These are phyloP conservation scores for Drosophila parthenogenetica DNA, from an alignment of 2,888 invertebrate genomes.

Conservation along the genomic window DNA sequence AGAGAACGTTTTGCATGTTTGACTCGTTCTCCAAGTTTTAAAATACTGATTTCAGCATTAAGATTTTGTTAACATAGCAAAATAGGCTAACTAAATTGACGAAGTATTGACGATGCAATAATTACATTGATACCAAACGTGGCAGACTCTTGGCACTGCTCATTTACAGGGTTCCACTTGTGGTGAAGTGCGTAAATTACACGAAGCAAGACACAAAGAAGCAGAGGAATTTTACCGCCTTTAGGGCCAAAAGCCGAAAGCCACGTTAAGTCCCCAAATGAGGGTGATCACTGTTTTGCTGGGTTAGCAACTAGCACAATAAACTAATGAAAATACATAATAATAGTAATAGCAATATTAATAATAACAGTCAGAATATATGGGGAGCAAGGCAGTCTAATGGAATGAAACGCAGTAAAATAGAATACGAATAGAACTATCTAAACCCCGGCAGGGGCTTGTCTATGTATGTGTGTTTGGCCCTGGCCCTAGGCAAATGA, in stretches of 20 bases:
- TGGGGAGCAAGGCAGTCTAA: constrained; percentile 22
- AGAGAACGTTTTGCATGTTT: too few species aligned
- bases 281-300: neutral
- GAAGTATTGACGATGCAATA: too few species aligned
- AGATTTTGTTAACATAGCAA: too few species aligned
- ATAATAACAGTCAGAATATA: constrained; percentile 47
- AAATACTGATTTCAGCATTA: too few species aligned
- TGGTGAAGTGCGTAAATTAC: constrained; percentile 57
- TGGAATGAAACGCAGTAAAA: constrained; percentile 22
- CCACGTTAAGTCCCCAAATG: constrained; percentile 16
- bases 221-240: constrained; percentile 4
- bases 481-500: constrained; percentile 57
- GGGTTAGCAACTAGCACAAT: constrained; percentile 61
- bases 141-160: too few species aligned
- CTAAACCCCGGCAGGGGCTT: constrained; percentile 14
- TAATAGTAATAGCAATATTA: constrained; percentile 61
- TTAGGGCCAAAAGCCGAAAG: neutral
- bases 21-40: too few species aligned
- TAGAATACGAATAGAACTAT: constrained; percentile 18
- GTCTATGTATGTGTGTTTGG: constrained; percentile 12
- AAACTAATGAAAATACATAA: constrained; percentile 53
- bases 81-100: too few species aligned
- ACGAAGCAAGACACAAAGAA: constrained; percentile 28
- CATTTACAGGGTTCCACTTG: neutral
- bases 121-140: too few species aligned